Conservation (phyloP, 2,797 vertebrate genomes). For the Enteromius fasciolatus region DNA sequence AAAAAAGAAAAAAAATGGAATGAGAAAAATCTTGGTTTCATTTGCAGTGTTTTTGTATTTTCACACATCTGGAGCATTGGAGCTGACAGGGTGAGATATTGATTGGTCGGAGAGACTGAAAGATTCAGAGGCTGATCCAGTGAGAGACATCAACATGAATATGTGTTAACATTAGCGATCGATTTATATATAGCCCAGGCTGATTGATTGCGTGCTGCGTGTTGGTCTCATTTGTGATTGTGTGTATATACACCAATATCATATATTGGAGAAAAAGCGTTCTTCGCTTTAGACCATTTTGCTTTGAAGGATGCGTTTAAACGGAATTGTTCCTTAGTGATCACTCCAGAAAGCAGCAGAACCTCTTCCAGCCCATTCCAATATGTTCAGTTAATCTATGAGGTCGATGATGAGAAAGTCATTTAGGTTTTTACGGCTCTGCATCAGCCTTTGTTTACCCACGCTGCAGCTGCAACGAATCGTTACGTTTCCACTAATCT, state of each 20-base stretch:
- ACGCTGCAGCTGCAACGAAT: conserved; percentile 40
- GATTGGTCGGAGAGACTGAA: conserved; percentile 16
- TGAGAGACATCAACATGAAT: not conserved
- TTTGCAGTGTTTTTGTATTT: conserved; percentile 14
- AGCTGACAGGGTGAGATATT: conserved; percentile 22
- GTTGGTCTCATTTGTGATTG: not conserved
- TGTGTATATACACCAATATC: not conserved
- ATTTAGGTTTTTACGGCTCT: conserved; percentile 50
- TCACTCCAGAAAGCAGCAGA: not conserved
- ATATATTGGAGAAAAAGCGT: not conserved
- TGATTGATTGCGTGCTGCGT: not conserved
- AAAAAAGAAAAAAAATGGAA: not conserved
- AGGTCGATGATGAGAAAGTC: conserved; percentile 23
- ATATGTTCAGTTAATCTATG: conserved; percentile 24
- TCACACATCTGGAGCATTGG: conserved; percentile 1
- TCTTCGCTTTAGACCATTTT: not conserved
- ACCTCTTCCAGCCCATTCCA: not conserved
- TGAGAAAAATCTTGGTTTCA: conserved; percentile 17
- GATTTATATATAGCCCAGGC: not conserved
- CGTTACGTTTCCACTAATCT: conserved; percentile 64
- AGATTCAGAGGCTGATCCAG: conserved; percentile 3
- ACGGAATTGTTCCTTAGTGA: not conserved
- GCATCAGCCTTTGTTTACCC: conserved; percentile 52
- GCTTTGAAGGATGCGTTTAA: not conserved
- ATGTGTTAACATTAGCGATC: conserved; percentile 23